Percentiles rank a stretch among this genome's conserved stretches.
Evolutionary conservation across 2,888 invertebrate species (phyloP).

Genomic region (Eumerus sabulonum): DNA sequence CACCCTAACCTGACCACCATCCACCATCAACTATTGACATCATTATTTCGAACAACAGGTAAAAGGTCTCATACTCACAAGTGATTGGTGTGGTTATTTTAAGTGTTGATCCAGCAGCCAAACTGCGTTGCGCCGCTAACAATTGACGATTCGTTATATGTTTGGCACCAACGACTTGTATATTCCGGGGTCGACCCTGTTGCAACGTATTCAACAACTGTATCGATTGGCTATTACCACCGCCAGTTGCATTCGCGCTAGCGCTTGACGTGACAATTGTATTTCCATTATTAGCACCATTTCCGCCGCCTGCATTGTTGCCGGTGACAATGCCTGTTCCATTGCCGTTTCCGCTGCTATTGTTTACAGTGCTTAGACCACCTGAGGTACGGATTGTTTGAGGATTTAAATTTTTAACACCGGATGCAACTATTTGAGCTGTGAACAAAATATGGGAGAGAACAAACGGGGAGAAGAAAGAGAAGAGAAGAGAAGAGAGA

Average conservation of each 20-base stretch:
- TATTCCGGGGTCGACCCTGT: constrained; percentile 77
- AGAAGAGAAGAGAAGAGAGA: constrained; percentile 13
- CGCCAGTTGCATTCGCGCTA: constrained; percentile 32
- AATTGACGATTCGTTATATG: constrained; percentile 75
- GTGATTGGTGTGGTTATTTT: constrained; percentile 77
- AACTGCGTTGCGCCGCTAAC: constrained; percentile 75
- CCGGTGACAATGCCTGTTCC: no score
- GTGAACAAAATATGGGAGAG: constrained; percentile 70
- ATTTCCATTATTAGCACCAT: constrained; percentile 53
- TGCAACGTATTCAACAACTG: constrained; percentile 75
- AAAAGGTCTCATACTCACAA: constrained; percentile 71
- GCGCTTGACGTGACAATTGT: constrained; percentile 26
- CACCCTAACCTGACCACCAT: no score
- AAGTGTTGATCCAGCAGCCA: constrained; percentile 75
- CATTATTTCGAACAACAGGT: no score
- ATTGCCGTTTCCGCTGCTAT: constrained; percentile 1
- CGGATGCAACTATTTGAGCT: constrained; percentile 83
- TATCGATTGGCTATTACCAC: constrained; percentile 71
- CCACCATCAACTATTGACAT: no score
- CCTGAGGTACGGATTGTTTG: constrained; percentile 78
- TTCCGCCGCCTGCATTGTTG: constrained; percentile 13
- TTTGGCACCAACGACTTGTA: constrained; percentile 77
- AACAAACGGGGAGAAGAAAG: background rate
- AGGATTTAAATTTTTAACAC: constrained; percentile 82
- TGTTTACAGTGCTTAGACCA: constrained; percentile 60